A percentile compares a stretch with the other conserved stretches of the same genome.
Conservation (phyloP, 1,140 invertebrate genomes). For the Papilio polytes region DNA sequence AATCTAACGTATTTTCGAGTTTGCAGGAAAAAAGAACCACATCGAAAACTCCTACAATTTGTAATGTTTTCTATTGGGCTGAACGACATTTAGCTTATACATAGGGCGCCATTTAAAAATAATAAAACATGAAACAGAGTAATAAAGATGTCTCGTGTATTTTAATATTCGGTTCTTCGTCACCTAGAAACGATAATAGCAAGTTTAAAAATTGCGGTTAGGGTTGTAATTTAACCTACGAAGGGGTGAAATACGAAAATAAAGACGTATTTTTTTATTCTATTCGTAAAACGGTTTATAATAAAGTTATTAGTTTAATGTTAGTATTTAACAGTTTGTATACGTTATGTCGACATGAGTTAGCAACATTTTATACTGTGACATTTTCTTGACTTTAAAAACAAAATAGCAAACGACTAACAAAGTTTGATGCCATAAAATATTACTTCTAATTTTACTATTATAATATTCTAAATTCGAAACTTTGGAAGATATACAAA, state of each 20-base stretch:
- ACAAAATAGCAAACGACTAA: too few relatives aligned
- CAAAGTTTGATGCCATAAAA: too few relatives aligned
- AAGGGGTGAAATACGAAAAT: slow-evolving; percentile 29
- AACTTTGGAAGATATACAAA: too few relatives aligned
- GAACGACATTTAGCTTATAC: neutral
- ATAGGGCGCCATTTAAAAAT: neutral
- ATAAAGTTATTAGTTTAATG: slow-evolving; percentile 4
- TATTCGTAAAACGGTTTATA: neutral
- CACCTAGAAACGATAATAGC: slow-evolving; percentile 23
- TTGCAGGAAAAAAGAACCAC: neutral
- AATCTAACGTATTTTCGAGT: too few relatives aligned
- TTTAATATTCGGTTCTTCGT: slow-evolving; percentile 34
- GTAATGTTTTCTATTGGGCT: slow-evolving; percentile 3
- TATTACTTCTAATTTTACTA: too few relatives aligned
- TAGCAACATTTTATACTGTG: neutral
- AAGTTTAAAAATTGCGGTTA: slow-evolving; percentile 32
- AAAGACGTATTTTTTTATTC: slow-evolving; percentile 10
- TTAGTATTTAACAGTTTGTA: neutral
- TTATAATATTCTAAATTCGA: too few relatives aligned
- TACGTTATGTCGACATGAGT: neutral
- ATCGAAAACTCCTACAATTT: neutral
- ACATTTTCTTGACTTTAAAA: too few relatives aligned
- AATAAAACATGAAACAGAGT: slow-evolving; percentile 5
- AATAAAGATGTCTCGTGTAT: slow-evolving; percentile 20
- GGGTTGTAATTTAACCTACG: slow-evolving; percentile 2